These are phyloP conservation scores for Beris chalybata DNA, from an alignment of 2,888 invertebrate species.

Conservation along the genomic window DNA sequence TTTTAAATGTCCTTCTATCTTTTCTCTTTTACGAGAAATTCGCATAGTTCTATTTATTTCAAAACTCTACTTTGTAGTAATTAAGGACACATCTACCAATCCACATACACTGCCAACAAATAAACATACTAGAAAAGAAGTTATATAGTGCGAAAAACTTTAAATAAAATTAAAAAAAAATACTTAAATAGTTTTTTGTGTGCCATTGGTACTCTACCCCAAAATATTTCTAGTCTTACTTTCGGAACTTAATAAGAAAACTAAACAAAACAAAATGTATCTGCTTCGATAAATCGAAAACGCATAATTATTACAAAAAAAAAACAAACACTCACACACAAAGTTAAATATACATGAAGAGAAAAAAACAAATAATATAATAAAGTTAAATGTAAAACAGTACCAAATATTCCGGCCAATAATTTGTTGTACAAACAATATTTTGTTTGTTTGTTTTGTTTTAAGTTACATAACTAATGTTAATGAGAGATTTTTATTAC, in stretches of 20 bases:
- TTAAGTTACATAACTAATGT: no score
- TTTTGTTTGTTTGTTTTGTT: no score
- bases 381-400: conserved; percentile 2
- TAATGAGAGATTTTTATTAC: no score
- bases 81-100: neutral
- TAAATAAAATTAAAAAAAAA: neutral
- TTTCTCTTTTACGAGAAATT: no score
- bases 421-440: conserved; percentile 20
- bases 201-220: conserved; percentile 21
- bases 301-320: neutral
- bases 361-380: conserved; percentile 2
- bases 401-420: conserved; percentile 36
- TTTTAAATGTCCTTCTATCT: no score
- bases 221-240: conserved; percentile 9
- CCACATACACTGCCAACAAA: conserved; percentile 2
- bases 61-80: no score
- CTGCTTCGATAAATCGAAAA: neutral
- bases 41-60: no score
- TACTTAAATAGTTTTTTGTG: conserved; percentile 11
- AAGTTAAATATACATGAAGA: conserved; percentile 7
- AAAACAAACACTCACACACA: no score
- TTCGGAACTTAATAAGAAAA: neutral
- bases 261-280: neutral
- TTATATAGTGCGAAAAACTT: conserved; percentile 11
- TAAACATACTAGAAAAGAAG: neutral